phyloP scores from a whole-genome alignment of 1,140 invertebrate species.

The Nomia melanderi region DNA sequence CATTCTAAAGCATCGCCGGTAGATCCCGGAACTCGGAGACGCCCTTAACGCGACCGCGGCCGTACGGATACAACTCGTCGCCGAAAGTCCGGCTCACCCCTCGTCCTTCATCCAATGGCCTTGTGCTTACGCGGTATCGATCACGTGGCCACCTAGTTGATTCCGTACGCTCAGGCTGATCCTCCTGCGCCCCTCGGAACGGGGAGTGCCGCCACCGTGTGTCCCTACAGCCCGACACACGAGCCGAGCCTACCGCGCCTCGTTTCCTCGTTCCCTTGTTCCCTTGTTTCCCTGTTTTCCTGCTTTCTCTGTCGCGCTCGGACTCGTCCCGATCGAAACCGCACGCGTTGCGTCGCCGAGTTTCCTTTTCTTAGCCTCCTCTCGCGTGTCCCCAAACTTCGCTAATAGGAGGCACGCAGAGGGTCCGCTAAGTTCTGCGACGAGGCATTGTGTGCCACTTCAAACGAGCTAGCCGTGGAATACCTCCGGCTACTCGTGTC shows the following conservation, averaged over 20 bases:
- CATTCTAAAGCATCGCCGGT: too few relatives aligned
- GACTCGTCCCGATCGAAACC: background rate
- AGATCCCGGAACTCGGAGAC: background rate
- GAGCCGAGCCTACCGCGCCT: background rate
- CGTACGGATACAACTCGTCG: background rate
- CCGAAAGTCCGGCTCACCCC: background rate
- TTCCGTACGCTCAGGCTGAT: slow-evolving; percentile 11
- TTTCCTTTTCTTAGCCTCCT: too few relatives aligned
- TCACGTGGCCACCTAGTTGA: slow-evolving; percentile 20
- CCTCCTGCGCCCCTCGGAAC: slow-evolving; percentile 9
- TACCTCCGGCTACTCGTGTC: too few relatives aligned
- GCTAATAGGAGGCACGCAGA: too few relatives aligned
- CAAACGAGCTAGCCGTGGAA: too few relatives aligned
- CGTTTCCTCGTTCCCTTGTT: background rate
- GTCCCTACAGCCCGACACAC: background rate
- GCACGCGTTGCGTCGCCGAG: too few relatives aligned
- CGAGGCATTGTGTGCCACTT: too few relatives aligned
- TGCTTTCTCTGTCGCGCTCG: too few relatives aligned
- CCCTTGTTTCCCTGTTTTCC: background rate
- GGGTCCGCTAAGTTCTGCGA: too few relatives aligned
- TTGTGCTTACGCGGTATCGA: slow-evolving; percentile 17
- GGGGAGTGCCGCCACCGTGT: background rate
- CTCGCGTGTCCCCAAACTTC: too few relatives aligned
- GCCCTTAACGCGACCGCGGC: background rate
- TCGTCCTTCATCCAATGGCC: slow-evolving; percentile 4